Evolutionary conservation across 2,113 vertebrate species (phyloP).

Genomic region (Sebastes fasciatus): DNA sequence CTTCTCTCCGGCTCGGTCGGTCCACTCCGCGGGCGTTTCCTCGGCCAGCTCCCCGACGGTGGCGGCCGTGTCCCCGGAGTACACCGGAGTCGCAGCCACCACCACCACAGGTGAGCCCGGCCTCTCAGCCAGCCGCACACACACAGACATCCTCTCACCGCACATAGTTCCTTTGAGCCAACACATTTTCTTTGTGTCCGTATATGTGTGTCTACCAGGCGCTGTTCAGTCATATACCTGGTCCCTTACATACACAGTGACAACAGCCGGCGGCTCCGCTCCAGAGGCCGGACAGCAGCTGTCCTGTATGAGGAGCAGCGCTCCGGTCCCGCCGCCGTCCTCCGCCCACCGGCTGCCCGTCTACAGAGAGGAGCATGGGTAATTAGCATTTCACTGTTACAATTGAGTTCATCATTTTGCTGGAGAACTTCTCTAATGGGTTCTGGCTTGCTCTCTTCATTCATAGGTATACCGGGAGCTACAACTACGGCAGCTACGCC

Average conservation of each 20-base stretch:
- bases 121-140: not conserved
- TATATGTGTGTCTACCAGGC: conserved; percentile 88
- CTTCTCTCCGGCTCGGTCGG: conserved; percentile 93
- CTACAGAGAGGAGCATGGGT: conserved; percentile 98
- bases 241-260: conserved; percentile 99
- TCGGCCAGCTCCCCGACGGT: conserved; percentile 88
- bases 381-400: conserved; percentile 49
- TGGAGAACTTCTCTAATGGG: not conserved
- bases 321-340: conserved; percentile 88
- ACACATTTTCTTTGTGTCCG: conserved; percentile 76
- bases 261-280: conserved; percentile 92
- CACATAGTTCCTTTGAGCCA: conserved; percentile 62
- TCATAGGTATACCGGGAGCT: conserved; percentile 93
- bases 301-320: conserved; percentile 92
- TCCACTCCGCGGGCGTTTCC: conserved; percentile 89
- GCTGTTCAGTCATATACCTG: conserved; percentile 99
- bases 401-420: not conserved
- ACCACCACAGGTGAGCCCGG: conserved; percentile 90
- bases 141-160: conserved; percentile 36
- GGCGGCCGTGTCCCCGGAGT: conserved; percentile 93
- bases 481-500: conserved; percentile 96
- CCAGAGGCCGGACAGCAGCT: conserved; percentile 92
- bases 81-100: conserved; percentile 84
- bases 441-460: conserved; percentile 20
- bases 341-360: conserved; percentile 93